phyloP scores from a whole-genome alignment of 2,888 invertebrate genomes.

The Hirtodrosophila histrioides region DNA sequence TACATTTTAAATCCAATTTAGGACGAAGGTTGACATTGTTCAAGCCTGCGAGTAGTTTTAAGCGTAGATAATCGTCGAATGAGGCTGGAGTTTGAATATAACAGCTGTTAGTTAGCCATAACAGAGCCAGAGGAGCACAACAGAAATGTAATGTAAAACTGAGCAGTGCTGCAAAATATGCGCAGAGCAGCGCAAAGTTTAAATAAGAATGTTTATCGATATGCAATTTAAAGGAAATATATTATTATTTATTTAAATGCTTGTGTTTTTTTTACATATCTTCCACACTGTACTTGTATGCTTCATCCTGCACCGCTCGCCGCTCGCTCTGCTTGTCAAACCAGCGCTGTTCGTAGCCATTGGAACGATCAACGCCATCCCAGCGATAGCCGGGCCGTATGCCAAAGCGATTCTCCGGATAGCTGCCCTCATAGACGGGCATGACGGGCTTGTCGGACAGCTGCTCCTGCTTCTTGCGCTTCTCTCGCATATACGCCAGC shows the following conservation, averaged over 20 bases:
- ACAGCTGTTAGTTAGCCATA: neutral
- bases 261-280: constrained; percentile 89
- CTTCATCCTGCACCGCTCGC: constrained; percentile 92
- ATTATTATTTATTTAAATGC: constrained; percentile 7
- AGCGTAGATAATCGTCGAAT: too few species aligned
- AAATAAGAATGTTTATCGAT: constrained; percentile 14
- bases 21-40: too few species aligned
- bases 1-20: too few species aligned
- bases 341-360: constrained; percentile 96
- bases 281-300: constrained; percentile 97
- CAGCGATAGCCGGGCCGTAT: constrained; percentile 97
- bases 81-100: too few species aligned
- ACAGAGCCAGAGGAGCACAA: neutral
- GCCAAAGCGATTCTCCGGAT: constrained; percentile 95
- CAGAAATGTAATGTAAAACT: too few species aligned
- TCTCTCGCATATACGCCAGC: constrained; percentile 92
- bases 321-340: constrained; percentile 91
- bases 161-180: neutral
- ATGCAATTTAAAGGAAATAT: constrained; percentile 3
- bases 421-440: constrained; percentile 92
- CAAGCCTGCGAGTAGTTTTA: too few species aligned
- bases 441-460: constrained; percentile 86
- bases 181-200: neutral
- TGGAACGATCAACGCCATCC: constrained; percentile 99
- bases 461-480: constrained; percentile 83